These are phyloP conservation scores for Hypanus sabinus DNA, from an alignment of 2,113 vertebrate genomes.

Conservation along the genomic window DNA sequence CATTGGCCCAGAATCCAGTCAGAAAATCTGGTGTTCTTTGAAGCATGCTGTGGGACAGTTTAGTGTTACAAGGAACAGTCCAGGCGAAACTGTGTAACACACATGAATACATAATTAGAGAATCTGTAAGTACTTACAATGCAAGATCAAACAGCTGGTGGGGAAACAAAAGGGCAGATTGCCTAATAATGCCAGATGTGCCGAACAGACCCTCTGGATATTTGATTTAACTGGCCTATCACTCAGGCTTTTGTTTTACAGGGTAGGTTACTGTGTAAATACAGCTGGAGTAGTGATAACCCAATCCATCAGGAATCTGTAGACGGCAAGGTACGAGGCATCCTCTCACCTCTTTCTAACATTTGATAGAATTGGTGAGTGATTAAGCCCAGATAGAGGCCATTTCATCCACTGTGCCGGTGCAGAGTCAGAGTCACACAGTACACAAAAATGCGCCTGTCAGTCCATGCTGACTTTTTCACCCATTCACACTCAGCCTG, in stretches of 20 bases:
- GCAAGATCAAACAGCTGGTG: background rate
- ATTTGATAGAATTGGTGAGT: background rate
- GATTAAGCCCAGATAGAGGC: background rate
- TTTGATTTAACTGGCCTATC: background rate
- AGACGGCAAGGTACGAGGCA: background rate
- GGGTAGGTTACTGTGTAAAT: background rate
- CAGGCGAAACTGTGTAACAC: constrained; percentile 10
- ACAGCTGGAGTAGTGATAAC: background rate
- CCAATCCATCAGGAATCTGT: background rate
- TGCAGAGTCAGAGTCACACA: too few species aligned
- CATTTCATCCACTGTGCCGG: background rate
- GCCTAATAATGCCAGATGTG: background rate
- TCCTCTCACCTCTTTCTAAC: background rate
- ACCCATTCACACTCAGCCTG: too few species aligned
- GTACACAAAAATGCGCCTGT: too few species aligned
- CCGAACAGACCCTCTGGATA: background rate
- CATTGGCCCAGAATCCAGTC: background rate
- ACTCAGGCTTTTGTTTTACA: background rate
- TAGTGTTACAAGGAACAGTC: too few species aligned
- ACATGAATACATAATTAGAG: background rate
- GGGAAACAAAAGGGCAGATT: background rate
- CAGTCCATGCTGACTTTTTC: too few species aligned
- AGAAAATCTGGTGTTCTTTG: background rate
- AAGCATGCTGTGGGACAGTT: background rate
- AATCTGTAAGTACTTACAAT: background rate